Percentiles rank a stretch among this genome's conserved stretches.
These are phyloP conservation scores for Chrysaora quinquecirrha DNA, from an alignment of 30 jellyfish, hydroid and myxozoan genomes.

Conservation along the genomic window DNA sequence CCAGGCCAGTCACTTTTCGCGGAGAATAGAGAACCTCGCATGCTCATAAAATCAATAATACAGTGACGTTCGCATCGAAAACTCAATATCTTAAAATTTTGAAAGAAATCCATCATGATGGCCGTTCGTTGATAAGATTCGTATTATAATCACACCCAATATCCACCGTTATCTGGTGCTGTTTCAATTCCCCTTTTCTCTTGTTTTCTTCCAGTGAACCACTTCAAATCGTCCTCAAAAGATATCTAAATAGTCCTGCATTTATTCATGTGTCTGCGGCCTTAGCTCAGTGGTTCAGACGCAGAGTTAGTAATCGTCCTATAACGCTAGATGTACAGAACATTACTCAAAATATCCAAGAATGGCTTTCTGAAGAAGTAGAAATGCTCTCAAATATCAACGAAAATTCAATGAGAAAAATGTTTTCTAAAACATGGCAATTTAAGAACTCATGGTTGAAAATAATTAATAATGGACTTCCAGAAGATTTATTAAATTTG, in stretches of 20 bases:
- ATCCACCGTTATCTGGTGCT: no score
- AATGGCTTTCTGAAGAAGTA: slow-evolving; percentile 50
- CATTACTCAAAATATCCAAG: background rate
- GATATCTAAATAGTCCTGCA: slow-evolving; percentile 47
- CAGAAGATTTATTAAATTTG: slow-evolving; percentile 16
- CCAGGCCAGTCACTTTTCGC: no score
- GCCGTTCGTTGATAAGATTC: no score
- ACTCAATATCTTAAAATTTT: no score
- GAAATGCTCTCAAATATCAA: slow-evolving; percentile 15
- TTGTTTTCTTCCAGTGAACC: slow-evolving; percentile 5
- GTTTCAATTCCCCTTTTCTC: no score
- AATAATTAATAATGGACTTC: background rate
- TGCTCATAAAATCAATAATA: no score
- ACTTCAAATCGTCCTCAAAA: slow-evolving; percentile 34
- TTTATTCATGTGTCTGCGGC: slow-evolving; percentile 34
- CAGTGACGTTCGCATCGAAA: no score
- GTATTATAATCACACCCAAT: no score
- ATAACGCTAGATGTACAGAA: slow-evolving; percentile 1
- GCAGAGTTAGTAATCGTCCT: slow-evolving; percentile 4
- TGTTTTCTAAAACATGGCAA: slow-evolving; percentile 31
- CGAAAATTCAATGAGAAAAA: slow-evolving; percentile 20
- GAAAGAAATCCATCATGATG: no score
- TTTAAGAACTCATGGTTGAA: slow-evolving; percentile 24
- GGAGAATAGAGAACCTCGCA: no score
- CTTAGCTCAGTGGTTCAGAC: slow-evolving; percentile 50